Conservation (phyloP, 2,113 vertebrate genomes). For the Psilopsiagon aurifrons region DNA sequence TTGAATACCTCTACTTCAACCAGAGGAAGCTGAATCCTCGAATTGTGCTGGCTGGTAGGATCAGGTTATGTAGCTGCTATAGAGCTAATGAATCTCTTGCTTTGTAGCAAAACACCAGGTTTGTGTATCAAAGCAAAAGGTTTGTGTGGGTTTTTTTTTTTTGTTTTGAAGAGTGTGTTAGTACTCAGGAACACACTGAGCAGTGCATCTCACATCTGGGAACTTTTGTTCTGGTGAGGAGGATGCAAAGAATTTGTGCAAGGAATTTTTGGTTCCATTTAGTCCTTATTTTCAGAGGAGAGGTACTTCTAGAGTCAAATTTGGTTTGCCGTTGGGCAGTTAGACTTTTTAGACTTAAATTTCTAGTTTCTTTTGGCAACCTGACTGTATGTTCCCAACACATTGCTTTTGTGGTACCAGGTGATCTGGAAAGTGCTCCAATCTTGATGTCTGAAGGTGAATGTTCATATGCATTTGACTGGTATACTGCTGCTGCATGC, state of each 20-base stretch:
- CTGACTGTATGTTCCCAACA: background rate
- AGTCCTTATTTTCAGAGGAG: background rate
- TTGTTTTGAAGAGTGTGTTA: background rate
- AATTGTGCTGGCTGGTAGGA: background rate
- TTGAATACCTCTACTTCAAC: background rate
- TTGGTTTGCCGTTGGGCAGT: background rate
- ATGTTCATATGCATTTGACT: conserved; percentile 88
- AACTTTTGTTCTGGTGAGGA: background rate
- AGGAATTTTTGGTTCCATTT: background rate
- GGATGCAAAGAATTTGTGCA: background rate
- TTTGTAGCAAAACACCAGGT: background rate
- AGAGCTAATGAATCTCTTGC: background rate
- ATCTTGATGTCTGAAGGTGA: conserved; percentile 72
- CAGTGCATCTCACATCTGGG: background rate
- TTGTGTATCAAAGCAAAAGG: background rate
- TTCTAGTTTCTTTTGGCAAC: background rate
- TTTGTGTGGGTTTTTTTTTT: no score
- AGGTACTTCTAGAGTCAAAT: background rate
- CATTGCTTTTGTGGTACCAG: conserved; percentile 45
- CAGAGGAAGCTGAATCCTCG: background rate
- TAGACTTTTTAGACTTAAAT: background rate
- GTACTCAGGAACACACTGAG: background rate
- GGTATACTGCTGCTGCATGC: conserved; percentile 91
- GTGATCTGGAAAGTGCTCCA: conserved; percentile 88
- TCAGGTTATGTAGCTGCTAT: background rate